Conservation (phyloP, 2,113 vertebrate species). For the Natator depressus region DNA sequence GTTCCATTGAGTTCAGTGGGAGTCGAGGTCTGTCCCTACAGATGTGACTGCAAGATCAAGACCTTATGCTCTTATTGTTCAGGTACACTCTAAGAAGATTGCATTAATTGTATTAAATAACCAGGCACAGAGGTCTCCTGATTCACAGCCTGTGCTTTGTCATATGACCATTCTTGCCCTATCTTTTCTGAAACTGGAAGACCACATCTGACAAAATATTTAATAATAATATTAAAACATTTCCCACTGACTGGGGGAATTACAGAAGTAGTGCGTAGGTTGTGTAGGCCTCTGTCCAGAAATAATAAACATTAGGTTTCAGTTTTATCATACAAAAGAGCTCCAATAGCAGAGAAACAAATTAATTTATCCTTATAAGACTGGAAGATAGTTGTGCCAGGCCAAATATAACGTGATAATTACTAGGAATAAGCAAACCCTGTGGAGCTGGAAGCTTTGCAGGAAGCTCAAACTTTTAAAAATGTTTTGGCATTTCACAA, state of each 20-base stretch:
- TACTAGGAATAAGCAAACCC: constrained; percentile 68
- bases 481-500: constrained; percentile 26
- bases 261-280: constrained; percentile 62
- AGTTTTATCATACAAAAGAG: constrained; percentile 47
- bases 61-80: neutral
- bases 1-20: neutral
- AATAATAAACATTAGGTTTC: constrained; percentile 72
- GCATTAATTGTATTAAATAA: neutral
- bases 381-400: constrained; percentile 52
- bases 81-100: constrained; percentile 21
- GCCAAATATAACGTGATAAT: constrained; percentile 78
- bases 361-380: constrained; percentile 70
- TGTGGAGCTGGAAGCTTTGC: constrained; percentile 62
- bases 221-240: constrained; percentile 67
- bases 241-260: constrained; percentile 62
- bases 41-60: constrained; percentile 3
- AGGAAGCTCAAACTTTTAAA: constrained; percentile 58
- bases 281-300: constrained; percentile 66
- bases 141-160: constrained; percentile 46
- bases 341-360: constrained; percentile 73
- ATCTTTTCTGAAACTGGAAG: constrained; percentile 57
- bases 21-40: neutral
- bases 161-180: constrained; percentile 32
- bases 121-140: neutral
- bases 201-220: constrained; percentile 65